Evolutionary conservation across 2,113 vertebrate genomes (phyloP).

Genomic region (Stegastes partitus): DNA sequence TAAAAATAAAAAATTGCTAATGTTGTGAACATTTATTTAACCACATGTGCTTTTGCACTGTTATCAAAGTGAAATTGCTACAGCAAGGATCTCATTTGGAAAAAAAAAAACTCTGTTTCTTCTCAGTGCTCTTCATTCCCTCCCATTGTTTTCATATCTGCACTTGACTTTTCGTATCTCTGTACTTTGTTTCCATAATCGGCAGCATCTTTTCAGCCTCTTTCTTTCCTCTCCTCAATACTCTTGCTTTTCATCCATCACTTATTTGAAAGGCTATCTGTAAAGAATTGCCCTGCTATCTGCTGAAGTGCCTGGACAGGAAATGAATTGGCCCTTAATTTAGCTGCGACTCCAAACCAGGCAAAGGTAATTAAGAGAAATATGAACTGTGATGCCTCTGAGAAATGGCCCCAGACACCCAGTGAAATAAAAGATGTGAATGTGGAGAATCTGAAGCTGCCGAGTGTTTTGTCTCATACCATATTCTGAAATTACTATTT

Average conservation of each 20-base stretch:
- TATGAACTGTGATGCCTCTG: slow-evolving; percentile 46
- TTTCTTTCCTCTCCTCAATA: slow-evolving; percentile 16
- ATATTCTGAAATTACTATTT: slow-evolving; percentile 5
- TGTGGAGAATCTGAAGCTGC: slow-evolving; percentile 6
- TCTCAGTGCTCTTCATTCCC: neutral
- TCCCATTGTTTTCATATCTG: neutral
- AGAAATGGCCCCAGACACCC: slow-evolving; percentile 27
- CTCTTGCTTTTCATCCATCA: slow-evolving; percentile 48
- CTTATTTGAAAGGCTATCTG: slow-evolving; percentile 51
- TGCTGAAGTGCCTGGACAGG: slow-evolving; percentile 46
- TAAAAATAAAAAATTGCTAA: neutral
- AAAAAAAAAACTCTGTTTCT: slow-evolving; percentile 10
- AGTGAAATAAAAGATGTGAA: slow-evolving; percentile 36
- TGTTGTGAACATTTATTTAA: slow-evolving; percentile 11
- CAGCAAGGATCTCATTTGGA: neutral
- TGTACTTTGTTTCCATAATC: slow-evolving; percentile 21
- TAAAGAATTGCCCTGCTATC: slow-evolving; percentile 43
- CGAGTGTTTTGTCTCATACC: slow-evolving; percentile 12
- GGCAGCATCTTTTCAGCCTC: slow-evolving; percentile 2
- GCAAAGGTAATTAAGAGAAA: slow-evolving; percentile 71
- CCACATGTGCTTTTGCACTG: neutral
- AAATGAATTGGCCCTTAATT: slow-evolving; percentile 76
- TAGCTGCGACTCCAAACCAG: slow-evolving; percentile 54
- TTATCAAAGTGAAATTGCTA: neutral
- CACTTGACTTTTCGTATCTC: neutral